These are phyloP conservation scores for Pristionchus pacificus DNA, from an alignment of 1,140 invertebrate genomes.

Conservation along the genomic window DNA sequence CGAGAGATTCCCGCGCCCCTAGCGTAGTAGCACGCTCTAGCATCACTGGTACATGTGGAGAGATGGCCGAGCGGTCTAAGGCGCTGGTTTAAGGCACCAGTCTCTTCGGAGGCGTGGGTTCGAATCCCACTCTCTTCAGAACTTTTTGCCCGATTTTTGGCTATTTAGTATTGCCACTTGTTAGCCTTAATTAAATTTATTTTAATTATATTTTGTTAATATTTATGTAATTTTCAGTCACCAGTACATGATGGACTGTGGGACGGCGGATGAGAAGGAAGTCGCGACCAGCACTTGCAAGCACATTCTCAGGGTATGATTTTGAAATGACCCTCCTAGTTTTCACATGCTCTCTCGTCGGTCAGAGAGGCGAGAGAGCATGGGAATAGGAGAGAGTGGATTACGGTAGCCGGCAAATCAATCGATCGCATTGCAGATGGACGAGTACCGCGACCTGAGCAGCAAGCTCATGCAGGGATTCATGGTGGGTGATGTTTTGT, in stretches of 20 bases:
- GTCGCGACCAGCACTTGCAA: not conserved
- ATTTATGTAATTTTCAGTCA: conserved; percentile 16
- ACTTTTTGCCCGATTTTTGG: not conserved
- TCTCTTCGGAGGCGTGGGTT: conserved; percentile 61
- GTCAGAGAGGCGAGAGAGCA: no score
- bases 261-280: conserved; percentile 9
- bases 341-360: no score
- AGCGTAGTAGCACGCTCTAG: no score
- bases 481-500: conserved; percentile 8
- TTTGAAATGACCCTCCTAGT: not conserved
- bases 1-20: no score
- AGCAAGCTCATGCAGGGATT: conserved; percentile 31
- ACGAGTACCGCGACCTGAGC: conserved; percentile 31
- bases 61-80: conserved; percentile 62
- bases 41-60: no score
- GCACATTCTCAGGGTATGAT: conserved; percentile 20
- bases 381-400: no score
- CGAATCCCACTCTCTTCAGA: conserved; percentile 56
- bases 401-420: conserved; percentile 69
- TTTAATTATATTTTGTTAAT: no score
- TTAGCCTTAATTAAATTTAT: conserved; percentile 12
- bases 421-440: conserved; percentile 61
- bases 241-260: conserved; percentile 16
- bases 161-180: not conserved
- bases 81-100: conserved; percentile 62